A percentile compares a stretch with the other conserved stretches of the same genome.
These are phyloP conservation scores for Lerema accius DNA, from an alignment of 1,140 invertebrate genomes.

Conservation along the genomic window DNA sequence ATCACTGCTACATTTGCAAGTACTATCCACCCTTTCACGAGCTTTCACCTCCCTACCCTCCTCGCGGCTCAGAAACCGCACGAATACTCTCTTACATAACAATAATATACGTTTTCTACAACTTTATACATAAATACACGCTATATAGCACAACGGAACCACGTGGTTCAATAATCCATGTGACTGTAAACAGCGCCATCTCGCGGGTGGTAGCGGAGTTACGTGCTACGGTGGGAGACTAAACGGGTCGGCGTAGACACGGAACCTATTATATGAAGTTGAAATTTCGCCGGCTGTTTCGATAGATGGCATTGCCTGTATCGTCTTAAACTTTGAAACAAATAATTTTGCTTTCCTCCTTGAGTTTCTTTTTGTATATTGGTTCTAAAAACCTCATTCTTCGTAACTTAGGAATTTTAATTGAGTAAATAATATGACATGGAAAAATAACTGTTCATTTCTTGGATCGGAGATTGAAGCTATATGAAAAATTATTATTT, in stretches of 20 bases:
- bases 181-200: slow-evolving; percentile 60
- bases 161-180: slow-evolving; percentile 76
- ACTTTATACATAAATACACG: slow-evolving; percentile 64
- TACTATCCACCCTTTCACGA: slow-evolving; percentile 69
- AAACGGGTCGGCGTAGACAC: slow-evolving; percentile 34
- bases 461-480: too few species aligned
- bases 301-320: slow-evolving; percentile 41
- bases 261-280: slow-evolving; percentile 27
- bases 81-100: slow-evolving; percentile 78
- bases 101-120: slow-evolving; percentile 74
- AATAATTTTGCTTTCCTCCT: slow-evolving; percentile 4
- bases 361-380: too few species aligned
- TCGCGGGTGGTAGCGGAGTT: slow-evolving; percentile 58
- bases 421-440: too few species aligned
- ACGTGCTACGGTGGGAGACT: slow-evolving; percentile 19
- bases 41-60: slow-evolving; percentile 48
- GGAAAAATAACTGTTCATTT: too few species aligned
- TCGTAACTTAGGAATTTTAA: too few species aligned
- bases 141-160: slow-evolving; percentile 42
- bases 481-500: too few species aligned
- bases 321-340: not conserved
- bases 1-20: slow-evolving; percentile 65
- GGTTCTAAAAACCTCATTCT: too few species aligned
- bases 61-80: slow-evolving; percentile 66
- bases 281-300: not conserved